Conservation (phyloP, 2,113 vertebrate species). For the Cephalopterus ornatus region DNA sequence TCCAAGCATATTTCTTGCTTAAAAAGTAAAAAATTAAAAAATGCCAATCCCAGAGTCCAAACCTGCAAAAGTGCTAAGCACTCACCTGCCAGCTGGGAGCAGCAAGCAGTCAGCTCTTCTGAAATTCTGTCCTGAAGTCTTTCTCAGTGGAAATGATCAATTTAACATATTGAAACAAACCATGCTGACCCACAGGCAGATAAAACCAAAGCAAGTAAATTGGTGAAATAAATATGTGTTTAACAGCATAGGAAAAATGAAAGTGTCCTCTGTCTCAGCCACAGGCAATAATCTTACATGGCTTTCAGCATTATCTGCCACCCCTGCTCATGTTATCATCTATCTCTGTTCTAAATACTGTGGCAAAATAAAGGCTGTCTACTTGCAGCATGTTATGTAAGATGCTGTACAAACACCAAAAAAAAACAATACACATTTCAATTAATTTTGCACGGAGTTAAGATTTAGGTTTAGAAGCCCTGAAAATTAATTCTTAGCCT, state of each 20-base stretch:
- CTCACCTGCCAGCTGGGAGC: background rate
- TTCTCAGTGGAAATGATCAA: background rate
- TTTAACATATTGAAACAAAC: background rate
- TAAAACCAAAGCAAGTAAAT: background rate
- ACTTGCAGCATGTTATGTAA: background rate
- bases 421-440: background rate
- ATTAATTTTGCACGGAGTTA: background rate
- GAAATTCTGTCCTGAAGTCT: background rate
- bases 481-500: background rate
- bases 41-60: background rate
- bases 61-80: background rate
- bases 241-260: background rate
- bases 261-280: background rate
- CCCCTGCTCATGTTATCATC: background rate
- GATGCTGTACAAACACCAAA: background rate
- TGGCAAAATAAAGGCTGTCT: background rate
- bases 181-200: background rate
- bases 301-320: background rate
- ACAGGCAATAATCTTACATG: background rate
- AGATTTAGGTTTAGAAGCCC: background rate
- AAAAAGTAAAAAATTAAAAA: background rate
- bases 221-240: background rate
- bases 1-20: background rate
- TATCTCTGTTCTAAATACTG: background rate
- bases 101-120: background rate